A percentile compares a stretch with the other conserved stretches of the same genome.
Conservation (phyloP, 2,888 invertebrate genomes). For the Empis stercorea region DNA sequence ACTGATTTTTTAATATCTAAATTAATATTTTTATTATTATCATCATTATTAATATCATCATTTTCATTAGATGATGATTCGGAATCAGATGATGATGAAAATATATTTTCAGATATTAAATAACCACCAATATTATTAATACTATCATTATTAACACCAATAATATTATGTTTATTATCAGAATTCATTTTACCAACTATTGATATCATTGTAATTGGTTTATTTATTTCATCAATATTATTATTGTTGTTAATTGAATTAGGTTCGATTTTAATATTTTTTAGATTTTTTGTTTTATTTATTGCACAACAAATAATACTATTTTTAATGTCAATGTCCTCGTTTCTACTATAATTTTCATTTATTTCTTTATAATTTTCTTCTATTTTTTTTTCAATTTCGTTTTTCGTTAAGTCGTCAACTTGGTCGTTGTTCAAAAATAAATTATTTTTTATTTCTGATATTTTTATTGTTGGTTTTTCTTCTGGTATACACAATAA, state of each 20-base stretch:
- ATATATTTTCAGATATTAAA: constrained; percentile 42
- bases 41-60: constrained; percentile 21
- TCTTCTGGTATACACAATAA: too few species aligned
- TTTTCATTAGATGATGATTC: constrained; percentile 29
- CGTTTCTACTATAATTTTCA: background rate
- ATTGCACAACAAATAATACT: background rate
- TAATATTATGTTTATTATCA: background rate
- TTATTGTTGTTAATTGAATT: background rate
- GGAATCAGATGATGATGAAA: constrained; percentile 41
- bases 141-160: too few species aligned
- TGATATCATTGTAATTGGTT: constrained; percentile 18
- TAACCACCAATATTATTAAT: constrained; percentile 24
- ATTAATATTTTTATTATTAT: constrained; percentile 1
- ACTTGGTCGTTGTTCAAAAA: too few species aligned
- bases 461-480: too few species aligned
- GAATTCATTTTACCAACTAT: constrained; percentile 16
- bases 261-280: background rate
- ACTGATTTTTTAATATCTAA: constrained; percentile 12
- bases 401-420: background rate
- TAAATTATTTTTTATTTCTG: too few species aligned
- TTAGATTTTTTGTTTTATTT: background rate
- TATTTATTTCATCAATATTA: constrained; percentile 6
- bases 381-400: background rate
- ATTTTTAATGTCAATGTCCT: background rate
- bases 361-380: background rate